Evolutionary conservation across 2,113 vertebrate species (phyloP).

Genomic region (Sporophila hypoxantha): DNA sequence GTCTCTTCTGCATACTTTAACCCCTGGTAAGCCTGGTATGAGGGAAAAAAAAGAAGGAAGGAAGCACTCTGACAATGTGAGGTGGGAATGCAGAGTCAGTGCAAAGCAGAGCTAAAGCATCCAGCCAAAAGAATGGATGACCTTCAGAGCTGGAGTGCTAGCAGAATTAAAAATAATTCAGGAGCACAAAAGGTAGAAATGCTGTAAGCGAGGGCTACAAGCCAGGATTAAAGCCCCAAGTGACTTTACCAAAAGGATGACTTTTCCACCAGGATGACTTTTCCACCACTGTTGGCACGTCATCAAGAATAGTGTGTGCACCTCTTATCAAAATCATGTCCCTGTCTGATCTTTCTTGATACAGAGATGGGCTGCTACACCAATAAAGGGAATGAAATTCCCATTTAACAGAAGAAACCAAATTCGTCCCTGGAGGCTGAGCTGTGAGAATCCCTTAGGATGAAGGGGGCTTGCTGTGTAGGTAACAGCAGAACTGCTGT

Average conservation of each 20-base stretch:
- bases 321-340: background rate
- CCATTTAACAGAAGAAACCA: background rate
- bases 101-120: background rate
- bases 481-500: background rate
- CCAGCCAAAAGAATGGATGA: background rate
- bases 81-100: background rate
- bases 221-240: background rate
- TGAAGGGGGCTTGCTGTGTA: rapidly evolving
- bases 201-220: background rate
- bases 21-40: background rate
- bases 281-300: background rate
- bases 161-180: background rate
- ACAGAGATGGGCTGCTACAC: background rate
- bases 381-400: background rate
- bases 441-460: background rate
- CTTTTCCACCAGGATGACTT: background rate
- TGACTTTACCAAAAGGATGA: background rate
- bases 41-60: background rate
- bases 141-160: background rate
- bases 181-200: background rate
- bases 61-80: background rate
- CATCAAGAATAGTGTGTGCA: background rate
- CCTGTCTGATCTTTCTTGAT: background rate
- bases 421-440: background rate
- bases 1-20: background rate